Evolutionary conservation across 2,113 vertebrate species (phyloP).

Genomic region (Malurus cyaneus): DNA sequence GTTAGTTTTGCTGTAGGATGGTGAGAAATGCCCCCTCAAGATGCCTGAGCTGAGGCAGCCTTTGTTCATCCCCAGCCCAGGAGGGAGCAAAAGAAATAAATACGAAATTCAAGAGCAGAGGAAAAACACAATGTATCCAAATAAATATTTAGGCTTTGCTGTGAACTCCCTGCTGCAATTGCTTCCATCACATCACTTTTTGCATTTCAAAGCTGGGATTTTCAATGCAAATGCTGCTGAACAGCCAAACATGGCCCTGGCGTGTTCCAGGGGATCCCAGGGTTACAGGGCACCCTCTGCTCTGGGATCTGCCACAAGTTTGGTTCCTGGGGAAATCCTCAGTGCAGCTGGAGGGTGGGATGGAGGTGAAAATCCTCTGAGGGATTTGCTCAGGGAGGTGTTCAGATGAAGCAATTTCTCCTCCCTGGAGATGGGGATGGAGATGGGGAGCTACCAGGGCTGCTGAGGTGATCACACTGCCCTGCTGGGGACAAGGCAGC

Average conservation of each 20-base stretch:
- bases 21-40: background rate
- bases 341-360: background rate
- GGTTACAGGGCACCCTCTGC: background rate
- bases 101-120: background rate
- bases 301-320: background rate
- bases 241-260: background rate
- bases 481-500: background rate
- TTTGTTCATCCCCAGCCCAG: background rate
- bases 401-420: background rate
- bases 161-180: background rate
- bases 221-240: slow-evolving; percentile 57
- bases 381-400: background rate
- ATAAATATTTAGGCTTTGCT: background rate
- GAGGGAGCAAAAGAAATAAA: background rate
- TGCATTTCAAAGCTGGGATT: slow-evolving; percentile 57
- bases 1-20: background rate
- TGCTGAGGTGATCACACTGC: background rate
- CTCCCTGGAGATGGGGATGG: background rate
- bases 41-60: background rate
- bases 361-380: background rate
- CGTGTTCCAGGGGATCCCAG: accelerated
- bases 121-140: background rate
- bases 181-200: background rate
- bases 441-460: background rate
- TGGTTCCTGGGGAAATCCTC: background rate